Percentiles rank a stretch among this genome's conserved stretches.
These are phyloP conservation scores for Styela plicata DNA, from an alignment of 23 tunicate species.

Conservation along the genomic window DNA sequence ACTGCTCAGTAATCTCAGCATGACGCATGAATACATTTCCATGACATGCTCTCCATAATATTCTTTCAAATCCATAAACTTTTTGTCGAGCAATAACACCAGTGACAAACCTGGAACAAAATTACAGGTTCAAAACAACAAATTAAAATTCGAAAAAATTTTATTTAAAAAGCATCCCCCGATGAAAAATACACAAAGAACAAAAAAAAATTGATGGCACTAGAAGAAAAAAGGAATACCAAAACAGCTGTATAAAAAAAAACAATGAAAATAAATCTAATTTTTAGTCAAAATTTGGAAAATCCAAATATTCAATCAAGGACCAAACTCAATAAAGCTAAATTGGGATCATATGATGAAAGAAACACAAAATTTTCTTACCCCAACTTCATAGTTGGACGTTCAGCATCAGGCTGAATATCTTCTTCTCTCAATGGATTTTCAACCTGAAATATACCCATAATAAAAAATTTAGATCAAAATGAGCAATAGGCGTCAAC, in stretches of 20 bases:
- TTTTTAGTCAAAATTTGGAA: too few species aligned
- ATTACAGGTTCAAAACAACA: not conserved
- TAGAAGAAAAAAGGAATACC: too few species aligned
- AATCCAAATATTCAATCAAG: too few species aligned
- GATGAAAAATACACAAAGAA: too few species aligned
- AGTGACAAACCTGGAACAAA: conserved; percentile 27
- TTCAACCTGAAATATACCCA: not conserved
- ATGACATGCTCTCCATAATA: conserved; percentile 36
- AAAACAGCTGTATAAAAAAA: too few species aligned
- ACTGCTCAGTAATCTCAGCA: conserved; percentile 33
- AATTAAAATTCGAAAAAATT: too few species aligned
- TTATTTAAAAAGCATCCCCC: too few species aligned
- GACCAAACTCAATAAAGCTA: too few species aligned
- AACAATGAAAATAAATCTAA: too few species aligned
- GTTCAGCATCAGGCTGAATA: not conserved
- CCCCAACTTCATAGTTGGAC: not conserved
- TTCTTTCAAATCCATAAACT: conserved; percentile 30
- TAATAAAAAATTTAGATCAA: too few species aligned
- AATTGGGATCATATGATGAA: not conserved
- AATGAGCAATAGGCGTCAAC: too few species aligned
- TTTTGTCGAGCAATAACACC: conserved; percentile 26
- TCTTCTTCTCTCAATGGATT: not conserved
- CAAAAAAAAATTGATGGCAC: too few species aligned
- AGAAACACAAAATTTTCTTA: not conserved
- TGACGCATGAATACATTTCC: conserved; percentile 42